A percentile compares a stretch with the other conserved stretches of the same genome.
phyloP scores from a whole-genome alignment of 2,797 vertebrate genomes.

The Anableps anableps region DNA sequence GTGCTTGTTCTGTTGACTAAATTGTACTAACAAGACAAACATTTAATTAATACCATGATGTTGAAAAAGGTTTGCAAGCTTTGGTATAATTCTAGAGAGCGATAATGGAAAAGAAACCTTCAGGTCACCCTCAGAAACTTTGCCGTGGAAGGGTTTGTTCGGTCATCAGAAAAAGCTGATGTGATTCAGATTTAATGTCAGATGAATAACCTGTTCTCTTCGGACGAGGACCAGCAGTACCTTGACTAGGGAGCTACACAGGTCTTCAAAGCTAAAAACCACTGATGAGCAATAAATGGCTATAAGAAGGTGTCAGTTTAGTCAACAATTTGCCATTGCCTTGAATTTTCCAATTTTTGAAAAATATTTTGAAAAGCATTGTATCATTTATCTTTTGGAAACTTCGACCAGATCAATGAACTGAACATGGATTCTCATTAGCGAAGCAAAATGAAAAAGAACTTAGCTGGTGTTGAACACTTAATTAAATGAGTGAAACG shows the following conservation, averaged over 20 bases:
- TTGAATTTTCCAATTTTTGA: neutral
- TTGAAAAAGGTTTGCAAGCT: too few species aligned
- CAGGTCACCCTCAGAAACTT: too few species aligned
- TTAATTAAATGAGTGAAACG: neutral
- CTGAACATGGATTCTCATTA: neutral
- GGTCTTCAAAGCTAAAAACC: neutral
- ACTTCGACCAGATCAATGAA: neutral
- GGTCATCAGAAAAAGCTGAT: neutral
- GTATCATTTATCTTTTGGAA: too few species aligned
- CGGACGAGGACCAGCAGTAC: too few species aligned
- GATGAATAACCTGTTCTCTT: neutral
- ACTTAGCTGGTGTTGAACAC: neutral
- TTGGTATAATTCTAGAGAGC: too few species aligned
- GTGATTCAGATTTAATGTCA: neutral
- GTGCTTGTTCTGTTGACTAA: too few species aligned
- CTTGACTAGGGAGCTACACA: neutral
- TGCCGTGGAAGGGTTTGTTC: neutral
- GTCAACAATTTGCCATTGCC: neutral
- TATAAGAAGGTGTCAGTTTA: neutral
- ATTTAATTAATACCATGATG: too few species aligned
- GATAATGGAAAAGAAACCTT: too few species aligned
- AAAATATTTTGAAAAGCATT: too few species aligned
- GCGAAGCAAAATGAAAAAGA: neutral
- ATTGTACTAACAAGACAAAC: too few species aligned
- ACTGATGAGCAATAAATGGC: neutral